These are phyloP conservation scores for Cantharis rufa DNA, from an alignment of 2,888 invertebrate species.

Conservation along the genomic window DNA sequence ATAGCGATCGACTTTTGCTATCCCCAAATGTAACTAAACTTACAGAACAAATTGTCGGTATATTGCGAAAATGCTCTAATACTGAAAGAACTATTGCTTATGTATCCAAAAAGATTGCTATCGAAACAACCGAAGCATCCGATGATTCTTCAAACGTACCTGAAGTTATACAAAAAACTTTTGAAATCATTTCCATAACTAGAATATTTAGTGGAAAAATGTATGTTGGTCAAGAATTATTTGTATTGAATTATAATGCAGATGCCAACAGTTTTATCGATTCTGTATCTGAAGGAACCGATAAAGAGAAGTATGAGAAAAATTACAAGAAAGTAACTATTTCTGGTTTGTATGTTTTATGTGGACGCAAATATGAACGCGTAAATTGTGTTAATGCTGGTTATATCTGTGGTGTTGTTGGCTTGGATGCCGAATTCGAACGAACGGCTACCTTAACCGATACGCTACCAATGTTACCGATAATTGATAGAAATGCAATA, in stretches of 20 bases:
- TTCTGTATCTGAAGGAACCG: not conserved
- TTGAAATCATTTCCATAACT: constrained; percentile 72
- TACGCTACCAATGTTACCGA: constrained; percentile 81
- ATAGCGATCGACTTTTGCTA: constrained; percentile 59
- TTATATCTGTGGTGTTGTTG: constrained; percentile 88
- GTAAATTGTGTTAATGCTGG: constrained; percentile 85
- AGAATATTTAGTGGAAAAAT: constrained; percentile 90
- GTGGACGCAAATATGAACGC: constrained; percentile 88
- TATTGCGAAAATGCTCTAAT: constrained; percentile 45
- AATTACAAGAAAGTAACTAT: constrained; percentile 55
- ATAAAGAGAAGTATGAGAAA: not conserved
- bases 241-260: constrained; percentile 86
- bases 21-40: constrained; percentile 70
- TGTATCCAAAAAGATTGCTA: constrained; percentile 67
- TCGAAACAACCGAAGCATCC: not conserved
- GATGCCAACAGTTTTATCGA: constrained; percentile 66
- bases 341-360: constrained; percentile 81
- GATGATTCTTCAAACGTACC: not conserved
- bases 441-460: constrained; percentile 90
- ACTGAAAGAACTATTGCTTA: constrained; percentile 73
- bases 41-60: constrained; percentile 62
- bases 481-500: constrained; percentile 80
- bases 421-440: constrained; percentile 79
- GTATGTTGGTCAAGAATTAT: constrained; percentile 75
- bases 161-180: not conserved